These are phyloP conservation scores for Drosophila navojoa DNA, from an alignment of 1,140 invertebrate genomes.

Conservation along the genomic window DNA sequence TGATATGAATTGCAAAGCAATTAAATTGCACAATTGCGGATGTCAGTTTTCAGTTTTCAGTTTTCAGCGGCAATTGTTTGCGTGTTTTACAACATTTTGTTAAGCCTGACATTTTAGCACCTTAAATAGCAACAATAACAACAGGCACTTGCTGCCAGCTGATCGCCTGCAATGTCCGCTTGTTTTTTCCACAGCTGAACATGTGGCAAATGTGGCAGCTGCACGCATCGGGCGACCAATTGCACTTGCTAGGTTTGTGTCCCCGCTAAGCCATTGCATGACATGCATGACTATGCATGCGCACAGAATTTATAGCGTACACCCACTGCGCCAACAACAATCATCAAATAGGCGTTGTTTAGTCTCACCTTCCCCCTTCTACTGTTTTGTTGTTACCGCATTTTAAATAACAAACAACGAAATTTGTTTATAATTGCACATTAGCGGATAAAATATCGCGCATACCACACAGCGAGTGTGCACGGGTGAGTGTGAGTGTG, in stretches of 20 bases:
- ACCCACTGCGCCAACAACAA: slow-evolving; percentile 29
- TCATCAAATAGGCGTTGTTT: slow-evolving; percentile 15
- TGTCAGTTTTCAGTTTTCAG: slow-evolving; percentile 27
- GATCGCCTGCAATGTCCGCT: slow-evolving; percentile 25
- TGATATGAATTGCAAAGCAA: slow-evolving; percentile 64
- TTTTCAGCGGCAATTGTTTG: slow-evolving; percentile 29
- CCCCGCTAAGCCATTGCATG: slow-evolving; percentile 23
- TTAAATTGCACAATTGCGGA: slow-evolving; percentile 53
- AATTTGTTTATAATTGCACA: slow-evolving; percentile 81
- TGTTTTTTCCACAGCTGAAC: slow-evolving; percentile 24
- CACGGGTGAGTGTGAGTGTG: neutral
- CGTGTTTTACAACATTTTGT: slow-evolving; percentile 65
- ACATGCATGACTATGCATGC: slow-evolving; percentile 55
- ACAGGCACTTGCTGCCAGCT: slow-evolving; percentile 16
- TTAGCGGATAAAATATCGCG: slow-evolving; percentile 76
- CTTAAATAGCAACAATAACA: slow-evolving; percentile 35
- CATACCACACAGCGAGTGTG: slow-evolving; percentile 15
- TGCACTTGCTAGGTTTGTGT: slow-evolving; percentile 17
- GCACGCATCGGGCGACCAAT: slow-evolving; percentile 54
- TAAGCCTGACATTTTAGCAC: slow-evolving; percentile 68
- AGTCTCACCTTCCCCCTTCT: slow-evolving; percentile 4
- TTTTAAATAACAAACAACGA: slow-evolving; percentile 77
- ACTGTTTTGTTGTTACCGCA: slow-evolving; percentile 34
- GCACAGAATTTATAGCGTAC: slow-evolving; percentile 59
- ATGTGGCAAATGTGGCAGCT: slow-evolving; percentile 64